Evolutionary conservation across 2,797 vertebrate species (phyloP), one percentile per base, ranked within the genome.

Genomic region (Microctenopoma lineatum): DNA sequence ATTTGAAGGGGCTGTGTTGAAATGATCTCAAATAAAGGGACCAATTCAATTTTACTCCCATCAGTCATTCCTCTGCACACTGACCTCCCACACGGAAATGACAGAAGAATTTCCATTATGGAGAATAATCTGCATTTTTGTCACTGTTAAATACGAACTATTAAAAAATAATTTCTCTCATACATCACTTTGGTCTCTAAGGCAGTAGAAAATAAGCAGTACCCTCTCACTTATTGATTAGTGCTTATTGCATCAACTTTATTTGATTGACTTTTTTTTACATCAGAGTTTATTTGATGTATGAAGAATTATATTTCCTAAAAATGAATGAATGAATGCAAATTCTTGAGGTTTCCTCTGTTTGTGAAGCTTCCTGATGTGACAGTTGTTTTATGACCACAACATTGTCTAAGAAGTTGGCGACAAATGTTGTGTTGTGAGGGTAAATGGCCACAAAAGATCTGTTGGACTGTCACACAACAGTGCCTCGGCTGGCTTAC

Each of bases 141-240:
- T 36, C 36, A 36, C 36, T 32, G 7, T 32, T 32, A 6, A 32
- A 32, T 32, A 32, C 1, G 29, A 32, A 32, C 29, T 7, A 32
- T 32, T 32, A 5, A 32, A 72, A 27, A 10, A 1, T 82, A 46
- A 83, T 85, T 70, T 75, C 72, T 84, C 74, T 87, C 62, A 86
- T 77, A 38, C 60, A 84, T 75, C 65, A 72, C 0, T 3, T 38
- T 12, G 2, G 12, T 32, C 32, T 60, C 58, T 58, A 34, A 57
- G 53, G 45, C 27, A 16, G 45, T 47, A 53, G 41, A 47, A 77
- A 75, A 77, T 70, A 78, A 75, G 15, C 51, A 15, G 34, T 73
- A 73, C 70, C 38, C 59, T 83, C 58, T 57, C 58, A 65, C 65
- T 58, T 41, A 66, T 15, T 29, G 3, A 29, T 29, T 29, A 29